Evolutionary conservation across 2,113 vertebrate genomes (phyloP).

Genomic region (Vulpes vulpes): DNA sequence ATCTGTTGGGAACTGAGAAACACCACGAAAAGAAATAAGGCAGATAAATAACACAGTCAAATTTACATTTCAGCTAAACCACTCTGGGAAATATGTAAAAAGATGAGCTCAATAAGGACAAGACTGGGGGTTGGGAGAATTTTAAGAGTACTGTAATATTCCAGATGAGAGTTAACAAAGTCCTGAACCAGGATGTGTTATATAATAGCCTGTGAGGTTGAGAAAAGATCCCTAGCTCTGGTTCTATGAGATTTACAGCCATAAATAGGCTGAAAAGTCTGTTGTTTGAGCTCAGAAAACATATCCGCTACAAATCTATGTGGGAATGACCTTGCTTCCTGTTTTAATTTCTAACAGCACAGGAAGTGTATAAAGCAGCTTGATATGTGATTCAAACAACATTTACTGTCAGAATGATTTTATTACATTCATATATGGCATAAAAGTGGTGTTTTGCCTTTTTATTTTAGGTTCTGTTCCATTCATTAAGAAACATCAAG

Average conservation of each 20-base stretch:
- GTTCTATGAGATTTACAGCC: not conserved
- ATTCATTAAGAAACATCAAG: not conserved
- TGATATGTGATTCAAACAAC: not conserved
- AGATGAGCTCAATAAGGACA: conserved; percentile 3
- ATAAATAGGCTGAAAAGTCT: not conserved
- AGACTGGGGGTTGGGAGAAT: not conserved
- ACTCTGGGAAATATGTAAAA: not conserved
- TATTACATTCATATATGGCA: not conserved
- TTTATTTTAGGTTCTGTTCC: conserved; percentile 8
- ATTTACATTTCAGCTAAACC: not conserved
- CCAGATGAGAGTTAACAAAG: not conserved
- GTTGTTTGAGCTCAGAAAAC: not conserved
- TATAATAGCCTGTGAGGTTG: not conserved
- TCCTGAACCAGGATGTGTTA: not conserved
- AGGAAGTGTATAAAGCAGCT: not conserved
- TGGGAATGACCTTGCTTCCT: not conserved
- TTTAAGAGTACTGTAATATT: conserved; percentile 24
- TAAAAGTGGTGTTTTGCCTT: not conserved
- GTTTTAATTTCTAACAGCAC: conserved; percentile 32
- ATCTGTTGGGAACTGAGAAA: not conserved
- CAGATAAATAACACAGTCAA: not conserved
- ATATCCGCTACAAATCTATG: not conserved
- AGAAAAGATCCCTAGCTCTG: conserved; percentile 50
- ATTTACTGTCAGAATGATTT: not conserved
- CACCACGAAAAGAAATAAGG: conserved; percentile 5